Evolutionary conservation across 2,888 invertebrate genomes (phyloP).

Genomic region (Drosophila putrida): DNA sequence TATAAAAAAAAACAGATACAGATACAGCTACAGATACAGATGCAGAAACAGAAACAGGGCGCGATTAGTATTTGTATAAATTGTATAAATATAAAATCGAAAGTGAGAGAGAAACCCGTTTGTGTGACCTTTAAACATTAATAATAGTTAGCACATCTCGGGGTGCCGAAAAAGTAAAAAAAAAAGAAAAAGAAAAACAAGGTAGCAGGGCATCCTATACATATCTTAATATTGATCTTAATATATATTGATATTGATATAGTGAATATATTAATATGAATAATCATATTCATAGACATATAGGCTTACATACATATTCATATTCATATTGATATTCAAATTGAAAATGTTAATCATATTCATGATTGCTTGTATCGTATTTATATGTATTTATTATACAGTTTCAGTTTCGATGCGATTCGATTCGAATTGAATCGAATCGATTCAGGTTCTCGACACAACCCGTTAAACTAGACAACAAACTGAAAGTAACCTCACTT

Average conservation of each 20-base stretch:
- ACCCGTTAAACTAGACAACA: slow-evolving; percentile 54
- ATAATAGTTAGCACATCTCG: slow-evolving; percentile 74
- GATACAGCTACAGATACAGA: slow-evolving; percentile 5
- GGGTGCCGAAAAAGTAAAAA: slow-evolving; percentile 20
- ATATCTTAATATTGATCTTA: slow-evolving; percentile 19
- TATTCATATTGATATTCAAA: slow-evolving; percentile 23
- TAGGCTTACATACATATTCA: slow-evolving; percentile 1
- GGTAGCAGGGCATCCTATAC: slow-evolving; percentile 19
- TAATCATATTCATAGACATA: slow-evolving; percentile 1
- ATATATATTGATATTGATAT: slow-evolving; percentile 14
- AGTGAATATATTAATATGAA: slow-evolving; percentile 16
- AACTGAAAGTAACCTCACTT: slow-evolving; percentile 35
- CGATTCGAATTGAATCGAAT: slow-evolving; percentile 49
- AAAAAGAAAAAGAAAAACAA: slow-evolving; percentile 10
- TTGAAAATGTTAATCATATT: slow-evolving; percentile 15
- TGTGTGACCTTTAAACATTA: slow-evolving; percentile 74
- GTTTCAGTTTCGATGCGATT: slow-evolving; percentile 19
- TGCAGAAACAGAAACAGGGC: slow-evolving; percentile 29
- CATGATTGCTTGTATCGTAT: slow-evolving; percentile 14
- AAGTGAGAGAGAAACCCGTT: slow-evolving; percentile 69
- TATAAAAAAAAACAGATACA: background rate
- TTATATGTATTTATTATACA: slow-evolving; percentile 9
- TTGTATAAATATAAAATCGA: slow-evolving; percentile 66
- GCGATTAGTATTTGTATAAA: slow-evolving; percentile 46
- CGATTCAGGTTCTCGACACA: slow-evolving; percentile 58